Percentiles rank a stretch among this genome's conserved stretches.
Evolutionary conservation across 2,113 vertebrate genomes (phyloP).

Genomic region (Mesoclemmys tuberculata): DNA sequence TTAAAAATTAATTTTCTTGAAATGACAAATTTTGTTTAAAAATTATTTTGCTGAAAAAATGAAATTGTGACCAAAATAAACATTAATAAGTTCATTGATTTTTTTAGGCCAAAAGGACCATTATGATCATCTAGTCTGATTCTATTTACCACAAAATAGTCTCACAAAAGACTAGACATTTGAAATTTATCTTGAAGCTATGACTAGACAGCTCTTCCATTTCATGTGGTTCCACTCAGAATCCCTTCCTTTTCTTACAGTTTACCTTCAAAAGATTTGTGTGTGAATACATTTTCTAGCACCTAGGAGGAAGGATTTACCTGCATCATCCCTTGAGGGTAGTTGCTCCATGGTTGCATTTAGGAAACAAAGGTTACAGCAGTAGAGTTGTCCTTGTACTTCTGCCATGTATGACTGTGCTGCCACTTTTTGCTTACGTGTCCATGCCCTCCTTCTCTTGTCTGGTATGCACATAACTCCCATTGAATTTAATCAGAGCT

Average conservation of each 20-base stretch:
- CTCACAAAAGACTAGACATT: neutral
- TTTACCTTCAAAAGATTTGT: too few relatives aligned
- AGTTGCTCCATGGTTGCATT: too few relatives aligned
- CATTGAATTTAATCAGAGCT: neutral
- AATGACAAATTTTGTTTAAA: neutral
- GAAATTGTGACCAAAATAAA: neutral
- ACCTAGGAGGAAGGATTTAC: too few relatives aligned
- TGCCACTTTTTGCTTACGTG: too few relatives aligned
- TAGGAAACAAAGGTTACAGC: too few relatives aligned
- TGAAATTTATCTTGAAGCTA: neutral
- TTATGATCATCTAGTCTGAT: neutral
- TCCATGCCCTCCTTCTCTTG: too few relatives aligned
- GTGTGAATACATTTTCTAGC: too few relatives aligned
- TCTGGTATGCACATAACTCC: too few relatives aligned
- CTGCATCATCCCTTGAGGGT: too few relatives aligned
- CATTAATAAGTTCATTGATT: neutral
- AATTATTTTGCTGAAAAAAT: neutral
- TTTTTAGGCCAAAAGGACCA: neutral
- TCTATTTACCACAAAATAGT: neutral
- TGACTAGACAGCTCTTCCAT: neutral
- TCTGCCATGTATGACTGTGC: too few relatives aligned
- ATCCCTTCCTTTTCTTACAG: neutral
- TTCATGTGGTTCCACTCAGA: neutral
- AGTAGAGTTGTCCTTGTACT: too few relatives aligned
- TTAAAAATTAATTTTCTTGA: neutral